phyloP scores from a whole-genome alignment of 1,140 invertebrate species.

The Ericerus pela region DNA sequence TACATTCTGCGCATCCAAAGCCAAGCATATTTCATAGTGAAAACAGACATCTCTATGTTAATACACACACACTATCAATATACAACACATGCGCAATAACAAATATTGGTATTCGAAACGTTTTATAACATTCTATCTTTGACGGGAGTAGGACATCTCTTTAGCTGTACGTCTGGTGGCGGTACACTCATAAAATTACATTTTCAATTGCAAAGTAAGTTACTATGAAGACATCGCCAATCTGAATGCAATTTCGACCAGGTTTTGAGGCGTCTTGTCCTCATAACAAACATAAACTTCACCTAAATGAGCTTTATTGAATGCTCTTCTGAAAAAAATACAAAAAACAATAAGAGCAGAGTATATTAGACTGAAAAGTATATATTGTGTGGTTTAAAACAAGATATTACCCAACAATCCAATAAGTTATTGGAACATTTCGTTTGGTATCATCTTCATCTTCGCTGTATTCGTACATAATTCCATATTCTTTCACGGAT shows the following conservation, averaged over 20 bases:
- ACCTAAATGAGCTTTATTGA: slow-evolving; percentile 48
- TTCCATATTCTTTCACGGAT: slow-evolving; percentile 58
- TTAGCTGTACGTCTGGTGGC: too few relatives aligned
- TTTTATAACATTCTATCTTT: too few relatives aligned
- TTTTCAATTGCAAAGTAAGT: too few relatives aligned
- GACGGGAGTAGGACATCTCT: too few relatives aligned
- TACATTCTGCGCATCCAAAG: too few relatives aligned
- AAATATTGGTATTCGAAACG: too few relatives aligned
- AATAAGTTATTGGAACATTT: slow-evolving; percentile 27
- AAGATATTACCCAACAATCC: slow-evolving; percentile 36
- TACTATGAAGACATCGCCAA: slow-evolving; percentile 28
- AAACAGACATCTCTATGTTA: too few relatives aligned
- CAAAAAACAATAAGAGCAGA: slow-evolving; percentile 3
- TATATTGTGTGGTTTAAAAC: too few relatives aligned
- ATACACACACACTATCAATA: too few relatives aligned
- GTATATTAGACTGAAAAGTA: background rate
- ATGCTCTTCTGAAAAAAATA: slow-evolving; percentile 41
- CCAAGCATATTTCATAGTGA: too few relatives aligned
- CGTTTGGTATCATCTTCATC: slow-evolving; percentile 27
- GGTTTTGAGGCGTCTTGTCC: slow-evolving; percentile 59
- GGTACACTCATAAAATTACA: too few relatives aligned
- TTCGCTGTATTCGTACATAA: slow-evolving; percentile 39
- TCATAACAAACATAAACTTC: slow-evolving; percentile 68
- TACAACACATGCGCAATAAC: too few relatives aligned
- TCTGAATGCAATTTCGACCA: slow-evolving; percentile 63